Base-by-base conservation (phyloP, 2,888 invertebrate species). In the Calliphora vomitoria region DNA sequence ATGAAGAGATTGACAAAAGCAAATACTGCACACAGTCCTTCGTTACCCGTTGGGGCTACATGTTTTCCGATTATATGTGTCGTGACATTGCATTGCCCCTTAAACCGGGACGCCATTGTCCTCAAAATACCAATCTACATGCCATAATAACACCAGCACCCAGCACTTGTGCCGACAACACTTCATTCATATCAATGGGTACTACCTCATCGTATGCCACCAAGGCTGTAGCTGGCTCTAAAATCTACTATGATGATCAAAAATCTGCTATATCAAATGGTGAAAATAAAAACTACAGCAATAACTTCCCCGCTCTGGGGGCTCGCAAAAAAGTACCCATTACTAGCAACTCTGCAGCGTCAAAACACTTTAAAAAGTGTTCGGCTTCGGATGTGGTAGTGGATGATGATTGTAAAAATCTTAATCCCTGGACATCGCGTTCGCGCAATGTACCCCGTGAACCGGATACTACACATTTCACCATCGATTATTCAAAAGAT, bases 51-150 rank as follows among this genome's bases (percentile, higher is more conserved):
- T 94, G 94, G 93, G 93, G 92, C 0, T 95, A 91, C 71, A 90
- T 91, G 3, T 94, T 95, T 55, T 93, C 94, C 47, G 94, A 95
- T 85, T 93, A 93, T 72, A 94, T 94, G 90, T 94, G 94, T 79
- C 81, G 89, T 0, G 94, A 94, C 89, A 88, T 95, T 38, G 92
- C 92, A 13, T 93, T 95, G 10, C 86, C 91, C 8, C 86, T 94
- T 1, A 89, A 93, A 55, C 92, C 93, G 0, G 94, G 94, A 0
- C 90, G 91, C n/a, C 95, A 95, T 90, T 89, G 93, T 62, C 95
- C 95, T 0, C 31, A 74, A 35, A 72, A 83, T 62, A 88, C 87
- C 0, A 89, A 90, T 66, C 58, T 89, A 11, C 68, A 79, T 35
- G 89, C 89, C 5, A 82, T 89, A 31, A 82, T 88, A 35, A 88